Evolutionary conservation across 2,113 vertebrate species (phyloP).

Genomic region (Hystrix brachyura): DNA sequence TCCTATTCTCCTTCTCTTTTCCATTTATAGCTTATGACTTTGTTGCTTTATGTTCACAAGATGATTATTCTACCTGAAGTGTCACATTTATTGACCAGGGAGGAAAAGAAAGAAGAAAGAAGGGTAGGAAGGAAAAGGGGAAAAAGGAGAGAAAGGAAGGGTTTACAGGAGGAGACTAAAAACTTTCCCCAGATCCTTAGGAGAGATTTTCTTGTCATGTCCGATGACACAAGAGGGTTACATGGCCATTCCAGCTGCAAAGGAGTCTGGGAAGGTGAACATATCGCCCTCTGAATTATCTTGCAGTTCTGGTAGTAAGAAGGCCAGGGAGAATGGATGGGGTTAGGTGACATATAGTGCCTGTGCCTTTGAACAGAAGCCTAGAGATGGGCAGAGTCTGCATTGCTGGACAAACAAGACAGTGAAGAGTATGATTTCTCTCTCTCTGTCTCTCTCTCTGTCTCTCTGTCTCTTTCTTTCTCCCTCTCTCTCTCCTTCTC

Average conservation of each 20-base stretch:
- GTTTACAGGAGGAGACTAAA: not conserved
- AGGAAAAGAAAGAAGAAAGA: not conserved
- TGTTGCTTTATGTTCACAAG: not conserved
- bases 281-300: not conserved
- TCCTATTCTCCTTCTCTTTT: not conserved
- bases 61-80: not conserved
- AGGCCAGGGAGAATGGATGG: not conserved
- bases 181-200: not conserved
- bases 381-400: not conserved
- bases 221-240: not conserved
- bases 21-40: not conserved
- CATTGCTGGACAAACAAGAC: not conserved
- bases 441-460: not conserved
- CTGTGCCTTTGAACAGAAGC: conserved; percentile 10
- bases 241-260: not conserved
- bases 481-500: not conserved
- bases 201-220: not conserved
- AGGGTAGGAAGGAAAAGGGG: not conserved
- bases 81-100: not conserved
- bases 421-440: not conserved
- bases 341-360: not conserved
- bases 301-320: not conserved
- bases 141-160: not conserved
- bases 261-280: not conserved
- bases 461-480: not conserved